Conservation (phyloP, 2,113 vertebrate genomes). For the Cygnus buccinator region DNA sequence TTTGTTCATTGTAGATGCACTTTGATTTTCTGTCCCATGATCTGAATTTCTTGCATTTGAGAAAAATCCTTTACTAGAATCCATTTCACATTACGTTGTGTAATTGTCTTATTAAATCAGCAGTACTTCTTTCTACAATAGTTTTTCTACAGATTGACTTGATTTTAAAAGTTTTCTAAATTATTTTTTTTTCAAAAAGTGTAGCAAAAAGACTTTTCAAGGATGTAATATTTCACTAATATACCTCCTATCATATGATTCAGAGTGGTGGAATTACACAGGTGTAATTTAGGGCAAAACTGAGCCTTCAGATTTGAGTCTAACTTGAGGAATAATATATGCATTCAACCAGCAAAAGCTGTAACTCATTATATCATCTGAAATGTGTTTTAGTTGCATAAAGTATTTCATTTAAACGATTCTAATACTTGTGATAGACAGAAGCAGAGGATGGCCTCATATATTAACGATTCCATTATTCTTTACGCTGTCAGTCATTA, state of each 20-base stretch:
- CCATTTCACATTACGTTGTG: neutral
- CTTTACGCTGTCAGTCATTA: conserved; percentile 36
- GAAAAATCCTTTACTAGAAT: neutral
- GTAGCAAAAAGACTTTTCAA: neutral
- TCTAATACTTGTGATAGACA: neutral
- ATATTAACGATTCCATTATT: conserved; percentile 36
- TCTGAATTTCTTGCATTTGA: neutral
- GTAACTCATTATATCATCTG: neutral
- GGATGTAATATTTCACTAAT: neutral
- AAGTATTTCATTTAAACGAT: neutral
- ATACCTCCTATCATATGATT: neutral
- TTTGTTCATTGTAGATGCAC: neutral
- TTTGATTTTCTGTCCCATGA: neutral
- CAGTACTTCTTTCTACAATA: neutral
- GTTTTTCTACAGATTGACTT: neutral
- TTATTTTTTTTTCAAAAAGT: neutral
- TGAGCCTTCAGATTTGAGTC: neutral
- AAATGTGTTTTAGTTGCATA: neutral
- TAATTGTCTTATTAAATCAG: neutral
- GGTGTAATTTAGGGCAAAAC: neutral
- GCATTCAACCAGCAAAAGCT: neutral
- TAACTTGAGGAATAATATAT: neutral
- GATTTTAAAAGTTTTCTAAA: neutral
- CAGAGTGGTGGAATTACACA: neutral
- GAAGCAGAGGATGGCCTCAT: neutral